Conservation (phyloP, 2,888 invertebrate genomes). For the Agrypnus murinus region DNA sequence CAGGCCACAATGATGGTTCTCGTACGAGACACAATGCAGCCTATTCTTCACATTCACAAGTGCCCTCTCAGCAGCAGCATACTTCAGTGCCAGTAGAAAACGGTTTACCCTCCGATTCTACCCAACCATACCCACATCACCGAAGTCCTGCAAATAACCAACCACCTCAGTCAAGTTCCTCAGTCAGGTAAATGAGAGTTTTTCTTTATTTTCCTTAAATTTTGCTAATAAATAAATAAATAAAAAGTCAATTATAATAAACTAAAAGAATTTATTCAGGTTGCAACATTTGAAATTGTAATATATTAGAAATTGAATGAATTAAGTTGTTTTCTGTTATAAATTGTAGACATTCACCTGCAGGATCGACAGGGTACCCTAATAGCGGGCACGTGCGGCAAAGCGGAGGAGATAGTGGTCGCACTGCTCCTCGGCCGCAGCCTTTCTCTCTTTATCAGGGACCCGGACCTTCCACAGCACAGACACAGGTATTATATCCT, state of each 20-base stretch:
- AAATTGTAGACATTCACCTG: conserved; percentile 68
- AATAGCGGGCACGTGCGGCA: conserved; percentile 67
- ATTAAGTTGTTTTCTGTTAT: conserved; percentile 42
- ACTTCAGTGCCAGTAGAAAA: conserved; percentile 69
- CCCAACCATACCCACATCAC: conserved; percentile 68
- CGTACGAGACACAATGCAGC: conserved; percentile 67
- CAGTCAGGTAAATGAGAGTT: conserved; percentile 66
- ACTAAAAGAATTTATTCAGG: too few relatives aligned
- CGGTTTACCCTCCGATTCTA: conserved; percentile 72
- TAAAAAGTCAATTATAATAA: not conserved
- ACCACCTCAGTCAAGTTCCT: conserved; percentile 67
- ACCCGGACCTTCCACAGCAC: conserved; percentile 63
- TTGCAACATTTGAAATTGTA: not conserved
- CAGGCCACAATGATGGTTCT: conserved; percentile 71
- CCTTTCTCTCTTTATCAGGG: conserved; percentile 67
- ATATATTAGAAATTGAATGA: conserved; percentile 5
- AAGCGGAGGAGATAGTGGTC: conserved; percentile 66
- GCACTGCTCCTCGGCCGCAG: conserved; percentile 65
- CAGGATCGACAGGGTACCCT: conserved; percentile 63
- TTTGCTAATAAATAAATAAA: too few relatives aligned
- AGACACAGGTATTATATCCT: conserved; percentile 64
- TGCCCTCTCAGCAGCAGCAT: conserved; percentile 57
- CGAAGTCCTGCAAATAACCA: conserved; percentile 61
- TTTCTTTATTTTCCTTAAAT: not conserved
- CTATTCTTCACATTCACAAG: conserved; percentile 61